Evolutionary conservation across 2,797 vertebrate species (phyloP).

Genomic region (Rhinogobio ventralis): DNA sequence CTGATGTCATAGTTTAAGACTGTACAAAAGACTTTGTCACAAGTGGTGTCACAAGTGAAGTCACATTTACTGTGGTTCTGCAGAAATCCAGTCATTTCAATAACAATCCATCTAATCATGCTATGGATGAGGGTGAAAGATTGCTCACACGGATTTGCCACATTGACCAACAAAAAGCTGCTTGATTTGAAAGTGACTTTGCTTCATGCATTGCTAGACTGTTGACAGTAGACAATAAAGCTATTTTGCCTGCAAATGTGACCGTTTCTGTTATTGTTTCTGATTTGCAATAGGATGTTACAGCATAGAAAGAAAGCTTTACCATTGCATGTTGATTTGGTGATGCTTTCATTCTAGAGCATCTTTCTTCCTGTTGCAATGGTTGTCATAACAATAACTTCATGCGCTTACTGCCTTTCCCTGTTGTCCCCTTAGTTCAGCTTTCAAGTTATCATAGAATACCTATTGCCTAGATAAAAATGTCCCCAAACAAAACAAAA

Average conservation of each 20-base stretch:
- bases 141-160: neutral
- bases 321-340: conserved; percentile 3
- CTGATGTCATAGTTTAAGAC: neutral
- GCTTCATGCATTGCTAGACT: neutral
- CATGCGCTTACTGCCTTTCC: neutral
- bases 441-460: neutral
- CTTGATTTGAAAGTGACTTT: neutral
- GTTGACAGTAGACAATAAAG: neutral
- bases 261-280: neutral
- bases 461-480: neutral
- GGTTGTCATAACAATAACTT: conserved; percentile 11
- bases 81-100: neutral
- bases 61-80: neutral
- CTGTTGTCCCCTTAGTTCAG: neutral
- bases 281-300: neutral
- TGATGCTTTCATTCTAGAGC: neutral
- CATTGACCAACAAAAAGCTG: neutral
- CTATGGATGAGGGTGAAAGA: neutral
- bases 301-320: neutral
- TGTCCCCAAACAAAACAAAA: neutral
- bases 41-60: conserved; percentile 17
- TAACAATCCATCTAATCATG: neutral
- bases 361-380: neutral
- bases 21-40: neutral
- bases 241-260: neutral